Evolutionary conservation across 1,140 invertebrate species (phyloP).

Genomic region (Aleiodes sp.): DNA sequence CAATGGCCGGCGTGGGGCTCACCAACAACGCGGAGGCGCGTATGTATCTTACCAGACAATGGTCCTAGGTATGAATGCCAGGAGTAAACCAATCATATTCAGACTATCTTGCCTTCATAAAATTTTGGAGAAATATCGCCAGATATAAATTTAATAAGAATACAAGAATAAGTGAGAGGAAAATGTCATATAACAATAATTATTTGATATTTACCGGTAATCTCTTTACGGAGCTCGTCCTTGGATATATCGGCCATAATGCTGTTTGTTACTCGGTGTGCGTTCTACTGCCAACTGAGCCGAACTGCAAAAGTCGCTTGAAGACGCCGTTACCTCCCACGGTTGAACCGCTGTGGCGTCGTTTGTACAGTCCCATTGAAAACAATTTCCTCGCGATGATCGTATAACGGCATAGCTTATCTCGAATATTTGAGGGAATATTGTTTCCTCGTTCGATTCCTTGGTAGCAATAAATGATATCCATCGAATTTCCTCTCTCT

Average conservation of each 20-base stretch:
- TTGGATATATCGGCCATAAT: constrained; percentile 75
- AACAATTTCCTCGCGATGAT: no score
- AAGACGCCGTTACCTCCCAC: constrained; percentile 45
- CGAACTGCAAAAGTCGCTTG: constrained; percentile 26
- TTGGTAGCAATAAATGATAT: no score
- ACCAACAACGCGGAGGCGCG: constrained; percentile 41
- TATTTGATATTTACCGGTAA: constrained; percentile 70
- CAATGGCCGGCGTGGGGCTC: constrained; percentile 63
- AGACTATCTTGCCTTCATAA: constrained; percentile 58
- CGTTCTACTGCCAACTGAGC: constrained; percentile 65
- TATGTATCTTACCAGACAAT: not conserved
- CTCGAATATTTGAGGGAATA: no score
- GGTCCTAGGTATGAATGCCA: not conserved
- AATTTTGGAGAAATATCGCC: constrained; percentile 26
- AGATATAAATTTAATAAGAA: not conserved
- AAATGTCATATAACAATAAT: constrained; percentile 55
- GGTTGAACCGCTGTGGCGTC: constrained; percentile 53
- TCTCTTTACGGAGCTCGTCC: constrained; percentile 76
- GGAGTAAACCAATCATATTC: not conserved
- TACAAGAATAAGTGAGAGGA: constrained; percentile 40
- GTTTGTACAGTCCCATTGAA: constrained; percentile 50
- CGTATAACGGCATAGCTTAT: no score
- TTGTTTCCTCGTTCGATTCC: no score
- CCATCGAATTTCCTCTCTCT: no score
- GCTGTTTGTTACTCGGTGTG: constrained; percentile 50